Evolutionary conservation across 2,113 vertebrate genomes (phyloP).

Genomic region (Nansenia antarctica): DNA sequence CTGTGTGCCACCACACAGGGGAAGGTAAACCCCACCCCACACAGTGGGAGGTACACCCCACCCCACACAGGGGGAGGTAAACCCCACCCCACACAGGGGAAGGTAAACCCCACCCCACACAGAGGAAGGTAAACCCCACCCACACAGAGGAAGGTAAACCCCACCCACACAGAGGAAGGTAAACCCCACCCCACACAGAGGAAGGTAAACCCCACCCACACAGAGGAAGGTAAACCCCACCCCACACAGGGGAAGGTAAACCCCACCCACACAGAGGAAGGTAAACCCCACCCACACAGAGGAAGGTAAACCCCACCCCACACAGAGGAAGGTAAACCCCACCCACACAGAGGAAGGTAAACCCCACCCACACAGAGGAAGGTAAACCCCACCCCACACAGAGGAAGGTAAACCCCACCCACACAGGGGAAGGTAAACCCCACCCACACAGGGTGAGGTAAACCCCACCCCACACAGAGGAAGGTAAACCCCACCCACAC

Average conservation of each 20-base stretch:
- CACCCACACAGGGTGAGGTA: not conserved
- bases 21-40: slow-evolving; percentile 76
- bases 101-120: not conserved
- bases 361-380: not conserved
- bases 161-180: not conserved
- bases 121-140: not conserved
- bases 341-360: not conserved
- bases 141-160: not conserved
- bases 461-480: not conserved
- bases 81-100: not conserved
- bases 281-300: not conserved
- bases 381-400: not conserved
- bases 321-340: not conserved
- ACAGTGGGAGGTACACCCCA: not conserved
- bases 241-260: not conserved
- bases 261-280: not conserved
- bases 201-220: not conserved
- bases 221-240: not conserved
- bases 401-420: not conserved
- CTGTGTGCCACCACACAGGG: slow-evolving; percentile 83
- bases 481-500: not conserved
- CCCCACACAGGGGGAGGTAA: not conserved
- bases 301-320: not conserved
- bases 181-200: not conserved
- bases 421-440: not conserved